Evolutionary conservation across 2,888 invertebrate genomes (phyloP), one percentile per base, ranked within the genome.

Genomic region (Leptodirus hochenwartii): DNA sequence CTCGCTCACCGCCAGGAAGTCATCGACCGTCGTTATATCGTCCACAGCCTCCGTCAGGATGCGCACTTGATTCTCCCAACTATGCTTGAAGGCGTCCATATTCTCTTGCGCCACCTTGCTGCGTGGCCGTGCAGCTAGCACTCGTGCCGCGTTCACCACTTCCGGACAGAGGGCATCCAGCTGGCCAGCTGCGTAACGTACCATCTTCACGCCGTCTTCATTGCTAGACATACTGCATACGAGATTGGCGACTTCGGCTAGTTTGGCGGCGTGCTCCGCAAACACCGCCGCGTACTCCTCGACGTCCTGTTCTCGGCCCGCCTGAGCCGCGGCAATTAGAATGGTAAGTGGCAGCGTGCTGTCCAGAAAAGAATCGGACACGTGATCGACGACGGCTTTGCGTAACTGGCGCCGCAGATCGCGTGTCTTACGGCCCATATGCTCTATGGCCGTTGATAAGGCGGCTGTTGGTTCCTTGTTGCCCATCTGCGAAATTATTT

Each of bases 201-300:
- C 95, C 85, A 96, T 88, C 61, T 96, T 93, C 3, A 96, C 88
- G 0, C 96, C 96, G 43, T 96, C 96, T 44, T 91, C 91, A 53
- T 95, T 93, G 51, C 79, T 87, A 0, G 95, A 95, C 93, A 98
- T 95, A 32, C 91, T 90, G 54, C 96, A 98, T 1, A 95, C 95
- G 20, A 96, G 62, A 53, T 88, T 90, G 1, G 96, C 95, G 1
- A 96, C 88, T 71, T 96, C 95, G 1, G 95, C 90, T 3, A 95
- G 66, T 54, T 95, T 96, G 52, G 87, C 87, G 28, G 95, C 93
- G 58, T 96, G 95, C 47, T 93, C 91, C 1, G 82, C 82, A 57
- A 98, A 98, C n/a, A 91, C 78, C 4, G 76, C 65, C 0, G 91
- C 90, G 47, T 87, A 90, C 43, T 91, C 88, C 43, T 91, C 87